Percentiles rank a stretch among this genome's conserved stretches.
Evolutionary conservation across 2,797 vertebrate species (phyloP).

Genomic region (Coreius guichenoti): DNA sequence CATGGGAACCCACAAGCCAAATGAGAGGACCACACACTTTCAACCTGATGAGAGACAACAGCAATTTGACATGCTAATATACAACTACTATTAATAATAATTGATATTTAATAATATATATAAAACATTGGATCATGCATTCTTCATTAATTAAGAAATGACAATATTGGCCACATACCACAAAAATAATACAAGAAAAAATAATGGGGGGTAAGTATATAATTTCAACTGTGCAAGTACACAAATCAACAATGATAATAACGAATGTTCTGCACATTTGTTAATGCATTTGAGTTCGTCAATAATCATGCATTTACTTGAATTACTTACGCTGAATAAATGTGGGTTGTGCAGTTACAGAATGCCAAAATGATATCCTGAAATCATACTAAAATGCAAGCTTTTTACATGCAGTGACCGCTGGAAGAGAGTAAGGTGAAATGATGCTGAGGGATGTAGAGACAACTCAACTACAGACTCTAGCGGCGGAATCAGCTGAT

Average conservation of each 20-base stretch:
- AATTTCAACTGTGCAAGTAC: background rate
- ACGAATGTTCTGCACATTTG: background rate
- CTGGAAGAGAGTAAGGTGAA: slow-evolving; percentile 17
- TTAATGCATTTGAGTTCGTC: background rate
- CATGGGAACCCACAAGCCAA: slow-evolving; percentile 70
- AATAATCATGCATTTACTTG: slow-evolving; percentile 18
- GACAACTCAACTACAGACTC: slow-evolving; percentile 32
- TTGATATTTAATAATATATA: background rate
- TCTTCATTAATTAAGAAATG: background rate
- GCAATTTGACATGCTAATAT: background rate
- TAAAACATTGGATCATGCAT: background rate
- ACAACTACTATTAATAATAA: background rate
- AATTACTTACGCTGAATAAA: slow-evolving; percentile 50
- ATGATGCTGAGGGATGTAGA: slow-evolving; percentile 51
- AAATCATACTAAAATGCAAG: background rate
- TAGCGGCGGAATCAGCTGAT: slow-evolving; percentile 48
- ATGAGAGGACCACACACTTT: slow-evolving; percentile 24
- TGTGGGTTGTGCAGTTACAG: slow-evolving; percentile 10
- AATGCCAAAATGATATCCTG: slow-evolving; percentile 11
- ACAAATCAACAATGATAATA: background rate
- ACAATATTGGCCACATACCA: background rate
- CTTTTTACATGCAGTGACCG: slow-evolving; percentile 11
- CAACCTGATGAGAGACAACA: slow-evolving; percentile 31
- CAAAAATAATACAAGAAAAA: background rate
- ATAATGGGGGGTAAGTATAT: background rate